Evolutionary conservation across 2,113 vertebrate genomes (phyloP), one percentile per base, ranked within the genome.

Genomic region (Zosterops japonicus): DNA sequence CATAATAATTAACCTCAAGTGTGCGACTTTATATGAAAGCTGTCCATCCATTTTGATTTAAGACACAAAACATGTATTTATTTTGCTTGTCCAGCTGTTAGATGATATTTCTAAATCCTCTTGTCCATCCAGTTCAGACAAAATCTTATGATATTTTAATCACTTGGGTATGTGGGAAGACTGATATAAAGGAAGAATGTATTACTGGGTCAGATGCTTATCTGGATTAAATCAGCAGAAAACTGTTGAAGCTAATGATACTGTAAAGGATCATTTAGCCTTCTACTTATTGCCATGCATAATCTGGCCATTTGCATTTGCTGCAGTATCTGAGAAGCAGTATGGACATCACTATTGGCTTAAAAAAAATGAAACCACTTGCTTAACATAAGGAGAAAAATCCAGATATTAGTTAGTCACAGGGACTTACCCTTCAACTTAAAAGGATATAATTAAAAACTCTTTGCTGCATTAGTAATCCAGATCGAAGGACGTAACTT

Each of bases 41-140:
- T 70, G 82, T 93, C 87, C 60, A 95, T 94, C 88, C 92, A 84
- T 90, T 87, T 95, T 87, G 89, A 91, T 96, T 97, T 95, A 65
- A 97, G 97, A 90, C 69, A 85, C 41, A 90, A 93, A 93, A 68
- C 39, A 86, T 1, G 10, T 88, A 72, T 92, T 97, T 97, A 94
- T 97, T 97, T 97, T 97, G 95, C 97, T 96, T 98, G 97, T 97
- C 97, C 98, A 98, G 97, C 97, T 98, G 98, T 97, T 92, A 84
- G 77, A 88, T 31, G 53, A 91, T 95, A 88, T 79, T 87, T 90
- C 91, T 97, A 97, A 98, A 97, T 97, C 95, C 93, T 96, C 97
- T 95, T 96, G 60, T 59, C 67, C 39, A 90, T 90, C 88, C 23
- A 96, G 63, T 96, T 95, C 79, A 94, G 93, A 95, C 39, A 86